Base-by-base conservation (phyloP, 2,797 vertebrate genomes). In the Xiphophorus birchmanni region DNA sequence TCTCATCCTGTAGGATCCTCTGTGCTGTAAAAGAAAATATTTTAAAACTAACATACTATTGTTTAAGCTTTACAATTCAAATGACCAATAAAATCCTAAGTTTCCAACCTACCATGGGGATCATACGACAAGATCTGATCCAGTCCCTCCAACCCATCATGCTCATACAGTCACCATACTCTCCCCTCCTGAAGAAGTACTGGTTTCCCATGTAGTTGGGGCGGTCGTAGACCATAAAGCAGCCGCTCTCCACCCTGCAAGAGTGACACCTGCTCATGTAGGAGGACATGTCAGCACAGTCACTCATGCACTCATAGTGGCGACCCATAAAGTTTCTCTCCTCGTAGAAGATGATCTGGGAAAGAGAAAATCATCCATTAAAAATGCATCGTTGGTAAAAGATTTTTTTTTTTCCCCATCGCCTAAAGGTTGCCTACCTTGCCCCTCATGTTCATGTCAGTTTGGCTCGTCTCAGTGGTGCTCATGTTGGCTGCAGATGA, bases 271-370 rank as follows among this genome's bases (percentile, higher is more conserved):
- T 87, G 89, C 35, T 92, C 88, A 90, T 73, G 86, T 75, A 78
- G 79, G 89, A 87, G 86, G 88, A 76, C 92, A 96, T 85, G 63
- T 96, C 95, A 11, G 91, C 60, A 63, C 92, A 92, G 86, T 96
- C 94, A n/a, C 84, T 89, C 56, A 74, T 93, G 78, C 89, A 94
- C 83, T 63, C 60, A 63, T 63, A 74, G 52, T 15, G 35, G 71
- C 60, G 60, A 63, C 60, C 60, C 60, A 17, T 15, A 15, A 63
- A 63, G 60, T 63, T 35, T 4, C 60, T 63, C 1, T 63, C 60
- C 60, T 63, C 60, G 0, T 63, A 63, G 32, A 63, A 63, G 60
- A 35, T 63, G 32, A 63, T 63, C 60, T 63, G 32, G 6, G 17
- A 35, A 63, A 63, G 5, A 18, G 5, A 17, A 15, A 63, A 63